Evolutionary conservation across 2,888 invertebrate genomes (phyloP).

Genomic region (Noctua janthina): DNA sequence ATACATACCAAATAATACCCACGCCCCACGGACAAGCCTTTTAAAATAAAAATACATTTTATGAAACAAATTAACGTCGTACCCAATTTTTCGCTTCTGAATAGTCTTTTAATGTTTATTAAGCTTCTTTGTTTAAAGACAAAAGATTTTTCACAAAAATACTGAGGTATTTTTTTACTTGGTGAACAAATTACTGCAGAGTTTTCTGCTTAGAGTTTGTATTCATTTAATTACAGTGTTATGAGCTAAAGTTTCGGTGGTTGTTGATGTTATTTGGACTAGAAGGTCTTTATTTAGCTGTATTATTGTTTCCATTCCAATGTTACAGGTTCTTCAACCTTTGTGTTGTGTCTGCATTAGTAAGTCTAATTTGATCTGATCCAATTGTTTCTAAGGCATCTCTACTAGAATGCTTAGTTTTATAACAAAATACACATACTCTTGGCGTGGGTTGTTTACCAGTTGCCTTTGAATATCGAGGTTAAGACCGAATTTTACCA

Average conservation of each 20-base stretch:
- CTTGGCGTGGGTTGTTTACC: not conserved
- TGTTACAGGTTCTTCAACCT: not conserved
- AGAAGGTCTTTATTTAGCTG: conserved; percentile 1
- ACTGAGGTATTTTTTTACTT: conserved; percentile 58
- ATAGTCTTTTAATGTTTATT: conserved; percentile 70
- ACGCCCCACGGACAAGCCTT: conserved; percentile 9
- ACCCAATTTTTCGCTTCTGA: conserved; percentile 55
- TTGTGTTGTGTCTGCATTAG: conserved; percentile 5
- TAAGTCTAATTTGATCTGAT: not conserved
- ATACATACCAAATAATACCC: conserved; percentile 23
- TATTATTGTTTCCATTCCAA: conserved; percentile 3
- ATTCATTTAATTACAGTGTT: conserved; percentile 32
- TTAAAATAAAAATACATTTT: conserved; percentile 41
- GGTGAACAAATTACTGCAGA: conserved; percentile 41
- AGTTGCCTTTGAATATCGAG: not conserved
- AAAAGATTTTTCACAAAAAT: conserved; percentile 64
- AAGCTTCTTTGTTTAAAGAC: conserved; percentile 65
- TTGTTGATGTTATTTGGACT: conserved; percentile 21
- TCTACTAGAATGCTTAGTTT: not conserved
- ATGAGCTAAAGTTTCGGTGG: conserved; percentile 10
- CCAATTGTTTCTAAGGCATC: not conserved
- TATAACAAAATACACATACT: not conserved
- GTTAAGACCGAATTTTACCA: not conserved
- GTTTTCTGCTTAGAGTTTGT: conserved; percentile 21
- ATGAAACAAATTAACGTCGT: conserved; percentile 50